These are phyloP conservation scores for Achroia grisella DNA, from an alignment of 1,140 invertebrate genomes.

Conservation along the genomic window DNA sequence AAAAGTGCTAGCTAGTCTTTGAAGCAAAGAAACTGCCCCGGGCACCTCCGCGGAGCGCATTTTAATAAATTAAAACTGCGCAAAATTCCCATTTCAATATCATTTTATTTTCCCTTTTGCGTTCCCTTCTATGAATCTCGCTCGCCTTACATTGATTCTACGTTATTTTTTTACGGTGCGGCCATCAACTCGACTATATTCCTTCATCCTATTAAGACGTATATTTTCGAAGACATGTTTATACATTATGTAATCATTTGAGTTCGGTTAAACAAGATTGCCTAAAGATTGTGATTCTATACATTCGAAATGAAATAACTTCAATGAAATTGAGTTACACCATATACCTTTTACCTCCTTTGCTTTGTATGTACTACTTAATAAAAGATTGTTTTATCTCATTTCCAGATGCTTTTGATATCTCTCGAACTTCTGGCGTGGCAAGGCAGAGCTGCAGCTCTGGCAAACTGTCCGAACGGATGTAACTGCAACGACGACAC, in stretches of 20 bases:
- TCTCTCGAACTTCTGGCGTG: slow-evolving; percentile 42
- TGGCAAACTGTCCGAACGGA: slow-evolving; percentile 82
- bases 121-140: slow-evolving; percentile 24
- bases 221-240: slow-evolving; percentile 17
- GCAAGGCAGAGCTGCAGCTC: slow-evolving; percentile 49
- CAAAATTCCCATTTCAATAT: slow-evolving; percentile 68
- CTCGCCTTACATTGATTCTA: slow-evolving; percentile 46
- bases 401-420: slow-evolving; percentile 53
- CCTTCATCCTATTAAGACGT: slow-evolving; percentile 26
- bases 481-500: slow-evolving; percentile 92
- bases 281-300: not conserved
- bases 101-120: slow-evolving; percentile 53
- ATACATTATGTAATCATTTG: slow-evolving; percentile 7
- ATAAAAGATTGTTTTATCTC: slow-evolving; percentile 10
- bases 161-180: slow-evolving; percentile 41
- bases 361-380: not conserved
- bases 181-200: slow-evolving; percentile 38
- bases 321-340: not conserved
- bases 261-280: slow-evolving; percentile 6
- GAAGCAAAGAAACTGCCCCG: slow-evolving; percentile 57
- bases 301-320: not conserved
- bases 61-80: slow-evolving; percentile 72
- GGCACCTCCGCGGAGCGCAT: slow-evolving; percentile 48
- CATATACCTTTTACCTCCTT: not conserved
- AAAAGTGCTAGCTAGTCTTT: slow-evolving; percentile 67